Base-by-base conservation (phyloP, 2,888 invertebrate genomes). In the Melinopterus prodromus region DNA sequence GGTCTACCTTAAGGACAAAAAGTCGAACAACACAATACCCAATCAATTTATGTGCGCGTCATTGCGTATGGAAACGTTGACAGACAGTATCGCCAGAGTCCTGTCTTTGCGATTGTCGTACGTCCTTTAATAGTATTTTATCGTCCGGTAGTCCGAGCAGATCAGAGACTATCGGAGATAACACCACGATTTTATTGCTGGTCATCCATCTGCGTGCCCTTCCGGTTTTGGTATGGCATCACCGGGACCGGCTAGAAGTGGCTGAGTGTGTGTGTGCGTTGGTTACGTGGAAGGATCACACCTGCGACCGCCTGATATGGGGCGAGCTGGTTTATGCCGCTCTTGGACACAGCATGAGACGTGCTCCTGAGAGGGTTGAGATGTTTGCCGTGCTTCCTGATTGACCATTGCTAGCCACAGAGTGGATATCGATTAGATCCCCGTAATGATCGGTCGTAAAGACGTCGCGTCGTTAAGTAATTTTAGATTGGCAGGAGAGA, bases 151-250 rank as follows among this genome's bases (percentile, higher is more conserved):
- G 53, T 53, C 53, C 53, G 53, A 53, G 9, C 53, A 53, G 53
- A 53, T 53, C 53, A 53, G 53, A 53, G 9, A 53, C 53, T 53
- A 53, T 53, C 72, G 72, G 14, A 72, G 74, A 74, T 74, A 36
- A 36, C 74, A 37, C 74, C 35, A 72, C 77, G 76, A 78, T 80
- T 80, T 80, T 78, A 80, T 79, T 78, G 80, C 80, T 72, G 71
- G 80, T 74, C 53, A 80, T 80, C 80, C 80, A 80, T 80, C 80
- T 70, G 74, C 77, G 76, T 71, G 70, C 69, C 38, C 77, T 74
- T 74, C 74, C 74, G 74, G 74, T 74, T 74, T 74, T 74, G 74
- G 74, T 36, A 74, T 74, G 74, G 26, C 37, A 35, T 74, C 74
- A 37, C 36, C 14, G n/a, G 35, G 36, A n/a, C 74, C 74, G 74